These are phyloP conservation scores for Sebastes taczanowskii DNA, from an alignment of 2,797 vertebrate species.

Conservation along the genomic window DNA sequence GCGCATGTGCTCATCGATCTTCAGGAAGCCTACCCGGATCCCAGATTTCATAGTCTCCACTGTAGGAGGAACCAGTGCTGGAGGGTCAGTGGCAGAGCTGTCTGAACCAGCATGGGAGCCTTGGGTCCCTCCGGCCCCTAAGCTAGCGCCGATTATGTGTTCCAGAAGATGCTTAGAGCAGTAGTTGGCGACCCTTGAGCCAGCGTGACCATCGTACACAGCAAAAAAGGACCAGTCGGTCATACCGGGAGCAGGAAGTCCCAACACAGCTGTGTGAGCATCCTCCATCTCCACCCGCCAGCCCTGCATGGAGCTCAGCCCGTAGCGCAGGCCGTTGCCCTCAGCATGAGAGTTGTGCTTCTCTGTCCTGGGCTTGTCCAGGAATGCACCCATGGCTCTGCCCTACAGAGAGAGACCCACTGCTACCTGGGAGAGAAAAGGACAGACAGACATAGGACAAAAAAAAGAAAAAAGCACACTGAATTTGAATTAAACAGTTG, in stretches of 20 bases:
- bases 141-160: constrained; percentile 91
- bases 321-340: constrained; percentile 93
- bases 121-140: constrained; percentile 40
- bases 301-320: constrained; percentile 99
- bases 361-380: constrained; percentile 99
- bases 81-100: constrained; percentile 33
- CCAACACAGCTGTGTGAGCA: constrained; percentile 94
- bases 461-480: neutral
- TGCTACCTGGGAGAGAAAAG: constrained; percentile 75
- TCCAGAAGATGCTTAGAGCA: constrained; percentile 96
- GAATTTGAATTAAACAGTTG: neutral
- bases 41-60: constrained; percentile 93
- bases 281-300: constrained; percentile 99
- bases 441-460: neutral
- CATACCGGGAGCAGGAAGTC: constrained; percentile 91
- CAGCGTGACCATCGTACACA: constrained; percentile 97
- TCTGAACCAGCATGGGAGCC: constrained; percentile 46
- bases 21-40: constrained; percentile 96
- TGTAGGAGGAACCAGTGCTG: constrained; percentile 79
- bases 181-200: constrained; percentile 97
- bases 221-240: constrained; percentile 98
- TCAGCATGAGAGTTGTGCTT: constrained; percentile 95
- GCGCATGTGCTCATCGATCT: constrained; percentile 98
- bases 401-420: constrained; percentile 56
- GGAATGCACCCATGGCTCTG: constrained; percentile 97